Base-by-base conservation (phyloP, 2,888 invertebrate species). In the Brenthis daphne region DNA sequence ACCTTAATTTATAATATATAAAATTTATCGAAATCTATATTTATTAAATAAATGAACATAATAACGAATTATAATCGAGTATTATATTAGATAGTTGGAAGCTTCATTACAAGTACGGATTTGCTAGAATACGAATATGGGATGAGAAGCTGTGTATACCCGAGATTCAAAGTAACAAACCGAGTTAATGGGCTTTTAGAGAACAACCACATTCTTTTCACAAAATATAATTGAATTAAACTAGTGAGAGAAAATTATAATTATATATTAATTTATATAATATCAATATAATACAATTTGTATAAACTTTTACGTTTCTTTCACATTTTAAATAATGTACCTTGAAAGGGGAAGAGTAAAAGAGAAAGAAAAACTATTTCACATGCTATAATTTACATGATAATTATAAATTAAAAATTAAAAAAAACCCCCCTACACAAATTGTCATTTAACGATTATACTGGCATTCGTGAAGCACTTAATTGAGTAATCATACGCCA, bases 71-170 rank as follows among this genome's bases (percentile, higher is more conserved):
- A 20, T 24, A 20, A 48, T 24, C 12, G 24, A 20, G 24, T 29
- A 48, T 48, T 43, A 48, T n/a, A 33, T 29, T n/a, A 33, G 33
- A 60, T 24, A 29, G 29, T 60, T 60, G 33, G n/a, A 29, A 33
- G 60, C 60, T 33, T 50, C 29, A 50, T 50, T 60, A 50, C 48
- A n/a, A 60, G 60, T 60, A 60, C 50, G 33, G 29, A 50, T 60
- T 60, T 60, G 60, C 60, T 60, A 33, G 60, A n/a, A 24, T 50
- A 60, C 50, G 50, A 60, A 50, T 60, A 60, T 60, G 48, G 11
- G 37, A 43, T 43, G 11, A 43, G 50, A 29, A 60, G 50, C 60
- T 50, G 60, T 33, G 60, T 60, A 60, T 60, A 50, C 60, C 60
- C 50, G 50, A 60, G 60, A 48, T 60, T 29, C 29, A 50, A 48